Conservation (phyloP, 2,888 invertebrate species). For the Pseudoips prasinana region DNA sequence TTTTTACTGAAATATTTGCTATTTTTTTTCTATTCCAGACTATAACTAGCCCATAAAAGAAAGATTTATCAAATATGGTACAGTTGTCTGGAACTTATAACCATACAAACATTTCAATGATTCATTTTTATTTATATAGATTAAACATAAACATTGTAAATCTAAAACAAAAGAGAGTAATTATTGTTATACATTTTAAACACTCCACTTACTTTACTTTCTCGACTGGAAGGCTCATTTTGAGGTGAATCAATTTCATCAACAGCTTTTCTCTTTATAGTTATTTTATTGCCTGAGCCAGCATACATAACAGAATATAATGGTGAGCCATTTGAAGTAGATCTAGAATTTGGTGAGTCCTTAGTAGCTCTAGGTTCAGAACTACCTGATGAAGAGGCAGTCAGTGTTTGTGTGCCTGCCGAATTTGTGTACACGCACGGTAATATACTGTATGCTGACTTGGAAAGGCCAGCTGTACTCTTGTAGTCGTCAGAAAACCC, state of each 20-base stretch:
- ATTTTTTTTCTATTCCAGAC: no score
- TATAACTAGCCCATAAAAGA: no score
- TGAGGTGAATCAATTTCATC: conserved; percentile 78
- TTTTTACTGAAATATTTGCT: no score
- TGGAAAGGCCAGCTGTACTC: conserved; percentile 86
- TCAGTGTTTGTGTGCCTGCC: conserved; percentile 71
- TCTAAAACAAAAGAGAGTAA: no score
- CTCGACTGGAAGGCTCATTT: conserved; percentile 59
- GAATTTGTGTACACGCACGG: conserved; percentile 88
- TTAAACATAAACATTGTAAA: no score
- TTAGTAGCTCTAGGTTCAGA: conserved; percentile 57
- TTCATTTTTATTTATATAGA: no score
- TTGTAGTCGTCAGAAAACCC: conserved; percentile 89
- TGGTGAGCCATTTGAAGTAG: conserved; percentile 67
- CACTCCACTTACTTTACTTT: conserved; percentile 57
- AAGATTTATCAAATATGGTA: no score
- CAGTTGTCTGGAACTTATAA: no score
- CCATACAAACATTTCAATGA: no score
- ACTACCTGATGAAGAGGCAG: conserved; percentile 51
- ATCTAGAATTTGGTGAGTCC: conserved; percentile 65
- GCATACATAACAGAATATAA: conserved; percentile 90
- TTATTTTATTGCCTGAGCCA: conserved; percentile 91
- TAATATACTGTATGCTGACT: conserved; percentile 87
- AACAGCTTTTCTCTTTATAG: conserved; percentile 89
- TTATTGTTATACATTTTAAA: no score